phyloP scores from a whole-genome alignment of 30 jellyfish, hydroid and myxozoan species.

The Mastigias papua region DNA sequence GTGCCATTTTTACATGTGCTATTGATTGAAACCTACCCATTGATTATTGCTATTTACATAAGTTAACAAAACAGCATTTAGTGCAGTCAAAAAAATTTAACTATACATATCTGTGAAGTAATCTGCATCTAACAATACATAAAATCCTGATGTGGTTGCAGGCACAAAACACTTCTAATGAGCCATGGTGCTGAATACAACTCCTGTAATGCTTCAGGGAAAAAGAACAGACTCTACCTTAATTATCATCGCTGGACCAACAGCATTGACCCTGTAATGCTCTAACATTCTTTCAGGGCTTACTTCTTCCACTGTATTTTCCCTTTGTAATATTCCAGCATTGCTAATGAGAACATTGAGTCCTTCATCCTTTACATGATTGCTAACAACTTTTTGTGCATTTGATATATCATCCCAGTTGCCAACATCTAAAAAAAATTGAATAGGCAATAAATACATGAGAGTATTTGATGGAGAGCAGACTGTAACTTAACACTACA shows the following conservation, averaged over 20 bases:
- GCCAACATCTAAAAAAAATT: conserved; percentile 73
- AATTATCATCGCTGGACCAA: conserved; percentile 87
- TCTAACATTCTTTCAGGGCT: conserved; percentile 55
- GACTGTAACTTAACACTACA: background rate
- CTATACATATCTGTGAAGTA: too few relatives aligned
- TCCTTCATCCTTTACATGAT: conserved; percentile 67
- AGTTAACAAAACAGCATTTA: too few relatives aligned
- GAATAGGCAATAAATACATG: background rate
- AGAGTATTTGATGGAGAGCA: background rate
- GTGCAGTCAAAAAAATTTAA: too few relatives aligned
- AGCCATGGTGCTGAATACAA: too few relatives aligned
- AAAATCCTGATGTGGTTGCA: too few relatives aligned
- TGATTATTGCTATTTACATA: too few relatives aligned
- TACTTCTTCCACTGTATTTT: conserved; percentile 34
- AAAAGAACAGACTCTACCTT: conserved; percentile 41
- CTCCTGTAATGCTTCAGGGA: background rate
- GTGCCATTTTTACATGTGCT: too few relatives aligned
- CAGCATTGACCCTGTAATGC: conserved; percentile 49
- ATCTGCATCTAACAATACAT: too few relatives aligned
- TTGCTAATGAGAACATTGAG: conserved; percentile 75
- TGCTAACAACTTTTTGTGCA: conserved; percentile 64
- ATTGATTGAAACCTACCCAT: too few relatives aligned
- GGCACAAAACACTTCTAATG: background rate
- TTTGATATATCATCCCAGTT: conserved; percentile 48
- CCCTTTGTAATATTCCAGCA: conserved; percentile 78